Conservation (phyloP, 1,140 invertebrate species). For the Aphelenchoides besseyi region DNA sequence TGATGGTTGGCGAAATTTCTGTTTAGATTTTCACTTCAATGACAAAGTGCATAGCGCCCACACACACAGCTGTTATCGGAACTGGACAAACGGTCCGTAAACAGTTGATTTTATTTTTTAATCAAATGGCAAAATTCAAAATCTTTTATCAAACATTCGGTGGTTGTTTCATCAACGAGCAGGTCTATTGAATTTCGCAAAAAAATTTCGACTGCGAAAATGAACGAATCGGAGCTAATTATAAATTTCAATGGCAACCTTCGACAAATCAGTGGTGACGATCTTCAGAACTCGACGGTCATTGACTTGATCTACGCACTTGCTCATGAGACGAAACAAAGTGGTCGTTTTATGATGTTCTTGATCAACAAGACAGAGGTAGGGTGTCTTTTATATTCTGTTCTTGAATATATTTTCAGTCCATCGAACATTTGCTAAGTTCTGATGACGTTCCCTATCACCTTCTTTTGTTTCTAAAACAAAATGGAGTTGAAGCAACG, state of each 20-base stretch:
- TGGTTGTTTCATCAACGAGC: too few relatives aligned
- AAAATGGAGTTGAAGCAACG: neutral
- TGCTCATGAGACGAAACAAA: neutral
- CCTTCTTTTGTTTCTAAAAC: neutral
- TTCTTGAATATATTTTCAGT: conserved; percentile 14
- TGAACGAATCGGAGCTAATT: neutral
- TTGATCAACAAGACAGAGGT: conserved; percentile 9
- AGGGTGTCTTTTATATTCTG: neutral
- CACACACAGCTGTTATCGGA: too few relatives aligned
- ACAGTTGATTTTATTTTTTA: too few relatives aligned
- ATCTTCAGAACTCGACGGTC: neutral
- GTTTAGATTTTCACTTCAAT: too few relatives aligned
- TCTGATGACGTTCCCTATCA: conserved; percentile 3
- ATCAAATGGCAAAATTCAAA: too few relatives aligned
- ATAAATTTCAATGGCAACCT: neutral
- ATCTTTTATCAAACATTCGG: too few relatives aligned
- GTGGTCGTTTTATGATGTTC: conserved; percentile 2
- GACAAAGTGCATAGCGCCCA: too few relatives aligned
- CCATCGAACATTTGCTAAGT: conserved; percentile 5
- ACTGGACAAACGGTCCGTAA: too few relatives aligned
- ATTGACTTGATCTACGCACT: conserved; percentile 1
- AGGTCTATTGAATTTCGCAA: too few relatives aligned
- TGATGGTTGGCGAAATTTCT: too few relatives aligned
- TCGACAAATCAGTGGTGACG: conserved; percentile 17
- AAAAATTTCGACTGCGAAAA: too few relatives aligned